Evolutionary conservation across 2,113 vertebrate genomes (phyloP).

Genomic region (Sapajus apella): DNA sequence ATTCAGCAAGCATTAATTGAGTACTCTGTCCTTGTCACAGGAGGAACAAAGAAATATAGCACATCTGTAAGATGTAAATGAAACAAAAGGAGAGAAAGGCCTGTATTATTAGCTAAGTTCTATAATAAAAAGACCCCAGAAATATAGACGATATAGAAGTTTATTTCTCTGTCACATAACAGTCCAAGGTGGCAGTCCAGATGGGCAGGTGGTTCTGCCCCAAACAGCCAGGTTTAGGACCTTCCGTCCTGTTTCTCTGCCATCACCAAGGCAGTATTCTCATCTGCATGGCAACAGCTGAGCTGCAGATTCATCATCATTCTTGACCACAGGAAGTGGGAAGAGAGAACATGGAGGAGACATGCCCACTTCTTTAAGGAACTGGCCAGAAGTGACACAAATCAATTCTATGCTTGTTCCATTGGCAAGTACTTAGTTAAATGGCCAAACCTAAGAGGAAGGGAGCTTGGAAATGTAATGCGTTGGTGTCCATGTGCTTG

Average conservation of each 20-base stretch:
- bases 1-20: not conserved
- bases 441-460: not conserved
- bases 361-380: not conserved
- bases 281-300: not conserved
- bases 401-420: not conserved
- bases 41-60: not conserved
- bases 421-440: not conserved
- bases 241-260: not conserved
- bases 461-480: not conserved
- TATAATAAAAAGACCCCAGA: not conserved
- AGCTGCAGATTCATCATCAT: not conserved
- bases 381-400: not conserved
- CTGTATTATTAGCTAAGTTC: not conserved
- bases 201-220: not conserved
- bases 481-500: not conserved
- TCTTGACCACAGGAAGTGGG: not conserved
- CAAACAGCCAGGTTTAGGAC: not conserved
- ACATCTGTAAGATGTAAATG: not conserved
- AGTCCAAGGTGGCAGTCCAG: not conserved
- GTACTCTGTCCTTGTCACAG: not conserved
- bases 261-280: not conserved
- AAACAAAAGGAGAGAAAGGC: not conserved
- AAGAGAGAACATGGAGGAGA: not conserved
- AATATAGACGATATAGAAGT: not conserved
- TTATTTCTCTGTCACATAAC: not conserved